These are phyloP conservation scores for Trididemnum miniatum DNA, from an alignment of 23 tunicate species.

Conservation along the genomic window DNA sequence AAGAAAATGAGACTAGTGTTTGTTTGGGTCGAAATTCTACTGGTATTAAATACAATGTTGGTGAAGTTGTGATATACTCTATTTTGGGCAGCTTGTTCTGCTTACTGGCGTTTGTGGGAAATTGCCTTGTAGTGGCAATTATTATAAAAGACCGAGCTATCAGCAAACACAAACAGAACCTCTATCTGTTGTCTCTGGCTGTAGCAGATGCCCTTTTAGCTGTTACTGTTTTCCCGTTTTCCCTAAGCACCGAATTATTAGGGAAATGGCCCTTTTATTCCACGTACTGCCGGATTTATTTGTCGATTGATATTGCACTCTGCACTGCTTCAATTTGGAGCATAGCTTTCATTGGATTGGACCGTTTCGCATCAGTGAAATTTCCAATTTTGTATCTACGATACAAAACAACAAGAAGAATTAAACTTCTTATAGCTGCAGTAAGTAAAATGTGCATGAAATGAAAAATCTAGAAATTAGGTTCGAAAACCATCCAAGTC, in stretches of 20 bases:
- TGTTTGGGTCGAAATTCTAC: not conserved
- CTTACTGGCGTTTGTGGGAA: constrained; percentile 62
- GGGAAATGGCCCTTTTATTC: constrained; percentile 82
- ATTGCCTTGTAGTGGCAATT: constrained; percentile 59
- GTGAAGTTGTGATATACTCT: not conserved
- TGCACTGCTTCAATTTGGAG: constrained; percentile 94
- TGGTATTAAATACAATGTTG: not conserved
- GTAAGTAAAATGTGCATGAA: constrained; percentile 65
- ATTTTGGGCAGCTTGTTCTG: constrained; percentile 38
- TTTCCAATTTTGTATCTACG: constrained; percentile 57
- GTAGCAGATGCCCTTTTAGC: constrained; percentile 79
- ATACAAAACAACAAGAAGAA: constrained; percentile 30
- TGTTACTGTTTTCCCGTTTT: constrained; percentile 72
- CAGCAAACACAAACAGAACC: constrained; percentile 60
- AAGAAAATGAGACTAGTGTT: not conserved
- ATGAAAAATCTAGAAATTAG: too few relatives aligned
- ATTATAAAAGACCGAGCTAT: constrained; percentile 58
- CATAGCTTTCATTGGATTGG: constrained; percentile 84
- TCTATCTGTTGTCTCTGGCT: constrained; percentile 75
- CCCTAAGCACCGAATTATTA: constrained; percentile 51
- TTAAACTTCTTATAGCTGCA: constrained; percentile 32
- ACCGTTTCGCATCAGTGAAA: constrained; percentile 74
- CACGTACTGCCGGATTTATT: constrained; percentile 69
- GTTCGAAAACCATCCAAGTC: too few relatives aligned
- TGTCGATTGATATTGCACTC: constrained; percentile 69